Percentiles rank a stretch among this genome's conserved stretches.
Evolutionary conservation across 2,797 vertebrate genomes (phyloP).

Genomic region (Myotis planiceps): DNA sequence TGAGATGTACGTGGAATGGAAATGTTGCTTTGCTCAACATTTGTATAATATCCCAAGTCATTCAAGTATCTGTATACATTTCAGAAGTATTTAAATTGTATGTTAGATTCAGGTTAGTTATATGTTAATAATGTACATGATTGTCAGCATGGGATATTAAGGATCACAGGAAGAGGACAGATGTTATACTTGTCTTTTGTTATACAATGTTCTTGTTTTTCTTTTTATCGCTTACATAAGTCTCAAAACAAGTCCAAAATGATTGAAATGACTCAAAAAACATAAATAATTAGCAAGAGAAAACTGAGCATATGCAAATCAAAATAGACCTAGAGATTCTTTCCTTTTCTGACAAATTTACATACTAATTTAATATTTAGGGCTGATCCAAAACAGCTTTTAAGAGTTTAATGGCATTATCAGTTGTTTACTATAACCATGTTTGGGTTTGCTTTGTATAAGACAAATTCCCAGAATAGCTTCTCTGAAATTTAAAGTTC

Average conservation of each 20-base stretch:
- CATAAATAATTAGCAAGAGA: not conserved
- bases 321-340: not conserved
- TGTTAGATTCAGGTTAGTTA: constrained; percentile 18
- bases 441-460: constrained; percentile 54
- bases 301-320: not conserved
- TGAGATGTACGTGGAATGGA: not conserved
- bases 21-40: not conserved
- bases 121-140: not conserved
- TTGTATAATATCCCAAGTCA: not conserved
- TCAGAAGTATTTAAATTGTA: not conserved
- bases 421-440: constrained; percentile 10
- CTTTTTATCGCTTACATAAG: not conserved
- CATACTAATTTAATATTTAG: constrained; percentile 9
- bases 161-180: not conserved
- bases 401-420: not conserved
- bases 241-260: not conserved
- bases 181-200: not conserved
- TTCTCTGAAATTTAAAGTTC: constrained; percentile 56
- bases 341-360: not conserved
- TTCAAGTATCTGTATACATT: not conserved
- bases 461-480: not conserved
- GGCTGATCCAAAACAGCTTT: not conserved
- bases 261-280: constrained; percentile 11
- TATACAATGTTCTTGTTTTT: not conserved
- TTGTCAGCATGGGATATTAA: not conserved